Conservation (phyloP, 2,113 vertebrate genomes). For the Tupaia tana region DNA sequence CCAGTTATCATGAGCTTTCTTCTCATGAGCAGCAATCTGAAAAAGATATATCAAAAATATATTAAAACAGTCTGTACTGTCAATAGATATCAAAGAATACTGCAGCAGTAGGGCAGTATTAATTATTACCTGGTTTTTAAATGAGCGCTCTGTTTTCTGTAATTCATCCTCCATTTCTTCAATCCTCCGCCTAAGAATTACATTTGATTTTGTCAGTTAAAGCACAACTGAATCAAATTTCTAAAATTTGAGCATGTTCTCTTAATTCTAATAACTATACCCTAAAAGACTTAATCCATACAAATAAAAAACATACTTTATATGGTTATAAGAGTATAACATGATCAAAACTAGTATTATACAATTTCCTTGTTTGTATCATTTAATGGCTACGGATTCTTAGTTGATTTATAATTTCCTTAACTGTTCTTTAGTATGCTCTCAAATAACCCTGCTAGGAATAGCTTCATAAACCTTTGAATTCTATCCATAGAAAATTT, state of each 20-base stretch:
- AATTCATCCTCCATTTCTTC: slow-evolving; percentile 96
- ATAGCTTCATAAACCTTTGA: not conserved
- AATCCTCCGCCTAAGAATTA: slow-evolving; percentile 89
- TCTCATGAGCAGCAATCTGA: slow-evolving; percentile 95
- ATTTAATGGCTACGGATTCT: not conserved
- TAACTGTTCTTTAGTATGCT: not conserved
- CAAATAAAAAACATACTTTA: not conserved
- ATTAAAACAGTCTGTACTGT: not conserved
- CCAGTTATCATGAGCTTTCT: slow-evolving; percentile 98
- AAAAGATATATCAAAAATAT: slow-evolving; percentile 31
- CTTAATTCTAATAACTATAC: not conserved
- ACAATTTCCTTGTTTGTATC: not conserved
- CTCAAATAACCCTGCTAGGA: not conserved
- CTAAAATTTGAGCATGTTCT: not conserved
- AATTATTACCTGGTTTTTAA: slow-evolving; percentile 92
- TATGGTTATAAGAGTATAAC: not conserved
- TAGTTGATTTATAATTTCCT: not conserved
- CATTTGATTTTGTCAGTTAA: slow-evolving; percentile 14
- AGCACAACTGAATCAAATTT: not conserved
- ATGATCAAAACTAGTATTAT: not conserved
- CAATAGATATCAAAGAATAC: not conserved
- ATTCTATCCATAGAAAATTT: not conserved
- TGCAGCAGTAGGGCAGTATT: not conserved
- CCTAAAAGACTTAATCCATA: not conserved
- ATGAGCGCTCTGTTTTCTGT: slow-evolving; percentile 94